Evolutionary conservation across 2,797 vertebrate genomes (phyloP), one percentile per base, ranked within the genome.

Genomic region (Oreochromis mossambicus): DNA sequence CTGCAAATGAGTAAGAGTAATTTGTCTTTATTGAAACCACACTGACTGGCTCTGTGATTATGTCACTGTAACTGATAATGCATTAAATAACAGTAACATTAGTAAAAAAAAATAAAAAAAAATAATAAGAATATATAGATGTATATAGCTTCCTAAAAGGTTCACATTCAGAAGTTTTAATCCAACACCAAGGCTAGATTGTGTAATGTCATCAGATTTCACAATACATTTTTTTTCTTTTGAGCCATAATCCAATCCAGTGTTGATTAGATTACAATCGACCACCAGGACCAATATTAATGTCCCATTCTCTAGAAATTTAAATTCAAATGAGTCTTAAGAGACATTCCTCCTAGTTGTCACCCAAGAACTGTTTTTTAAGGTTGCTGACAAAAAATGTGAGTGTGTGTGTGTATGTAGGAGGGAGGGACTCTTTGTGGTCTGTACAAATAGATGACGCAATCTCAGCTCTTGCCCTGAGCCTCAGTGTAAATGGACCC

Each of bases 401-500:
- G 38, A 13, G 51, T 82, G 76, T 21, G 36, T 80, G 43, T 36
- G 34, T 79, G 21, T 50, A 32, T 58, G 36, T 52, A 19, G 19
- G 36, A 48, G 3, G 8, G 4, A 2, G 50, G 55, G 19, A 7
- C 0, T 11, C 79, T 89, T 13, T 32, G 41, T 81, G 34, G 21
- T 83, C 41, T n/a, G 63, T 63, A 75, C 73, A 85, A 79, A 84
- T 56, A 21, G 58, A 80, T 81, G 81, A 87, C 68, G 83, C 80
- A 61, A 34, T 79, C 68, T 85, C 66, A 13, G 81, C 70, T 46
- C 41, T 61, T 48, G 78, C 70, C 61, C 77, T 17, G 63, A 85
- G 88, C 77, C 50, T 78, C 73, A 17, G 38, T 83, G 78, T 83
- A 83, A 90, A 88, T 78, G 82, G 38, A 41, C 70, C 58, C 79